Evolutionary conservation across 2,113 vertebrate genomes (phyloP), one percentile per base, ranked within the genome.

Genomic region (Xenopus borealis): DNA sequence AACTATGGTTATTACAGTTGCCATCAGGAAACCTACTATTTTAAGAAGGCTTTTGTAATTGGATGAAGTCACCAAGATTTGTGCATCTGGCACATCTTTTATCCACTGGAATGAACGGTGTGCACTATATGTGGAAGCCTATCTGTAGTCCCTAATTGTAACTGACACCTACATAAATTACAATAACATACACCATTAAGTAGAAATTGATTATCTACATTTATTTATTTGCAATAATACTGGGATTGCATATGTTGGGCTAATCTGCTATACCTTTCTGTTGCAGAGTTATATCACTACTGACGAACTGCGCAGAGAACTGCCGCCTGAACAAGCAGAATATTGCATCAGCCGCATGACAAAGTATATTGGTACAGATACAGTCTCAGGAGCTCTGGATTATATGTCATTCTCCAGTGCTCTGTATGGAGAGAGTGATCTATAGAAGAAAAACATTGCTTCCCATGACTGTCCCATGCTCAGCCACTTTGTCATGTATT

Each of bases 391-490:
- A 20, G 94, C 94, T 74, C 91, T 96, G 83, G 95, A 96, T 89
- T 96, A 96, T 40, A 89, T 96, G 84, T 95, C 94, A 85, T 96
- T 96, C 92, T 96, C 95, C 86, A 96, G 90, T 62, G 93, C 94
- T 79, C 93, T 96, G 79, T 96, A 95, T 0, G 94, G 94, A 58
- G 94, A 96, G 83, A 96, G 95, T 63, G 94, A 96, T 87, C 94
- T 96, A 86, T 96, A 91, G 33, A 64, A 44, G 20, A 30, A 44
- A 62, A 63, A 53, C 10, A 45, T 59, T 40, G 13, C 30, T 69
- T 12, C 66, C 66, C 47, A 19, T 55, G 30, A 76, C 27, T 47
- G 30, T 69, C 73, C 66, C 66, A 44, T 62, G 57, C 44, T 75
- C 57, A 20, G 57, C 12, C 11, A 50, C 5, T 50, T 52, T 44